Conservation (phyloP, 2,888 invertebrate genomes). For the Plagiodera versicolora region DNA sequence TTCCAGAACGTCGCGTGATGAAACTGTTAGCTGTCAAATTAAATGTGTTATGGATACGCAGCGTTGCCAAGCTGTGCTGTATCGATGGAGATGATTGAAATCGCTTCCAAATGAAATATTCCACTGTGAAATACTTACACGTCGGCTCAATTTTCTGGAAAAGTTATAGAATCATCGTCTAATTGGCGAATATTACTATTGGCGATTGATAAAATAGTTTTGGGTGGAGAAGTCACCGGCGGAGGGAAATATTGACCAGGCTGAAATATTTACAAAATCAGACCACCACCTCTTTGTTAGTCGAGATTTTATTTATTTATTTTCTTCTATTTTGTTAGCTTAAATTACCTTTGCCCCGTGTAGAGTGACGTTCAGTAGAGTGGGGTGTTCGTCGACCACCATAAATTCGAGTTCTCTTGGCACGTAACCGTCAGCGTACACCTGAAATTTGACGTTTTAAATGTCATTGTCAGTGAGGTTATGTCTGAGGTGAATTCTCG, state of each 20-base stretch:
- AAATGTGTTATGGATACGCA: no score
- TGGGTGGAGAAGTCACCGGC: slow-evolving; percentile 51
- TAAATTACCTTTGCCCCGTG: slow-evolving; percentile 74
- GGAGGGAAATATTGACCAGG: slow-evolving; percentile 49
- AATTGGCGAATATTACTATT: slow-evolving; percentile 33
- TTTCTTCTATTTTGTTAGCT: no score
- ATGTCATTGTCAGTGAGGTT: no score
- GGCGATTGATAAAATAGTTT: slow-evolving; percentile 45
- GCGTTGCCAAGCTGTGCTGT: background rate
- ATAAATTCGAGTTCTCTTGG: slow-evolving; percentile 85
- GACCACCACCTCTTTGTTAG: slow-evolving; percentile 14
- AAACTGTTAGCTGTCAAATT: no score
- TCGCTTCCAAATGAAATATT: no score
- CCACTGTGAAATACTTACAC: slow-evolving; percentile 22
- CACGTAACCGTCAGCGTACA: slow-evolving; percentile 80
- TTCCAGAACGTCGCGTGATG: no score
- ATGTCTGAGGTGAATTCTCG: no score
- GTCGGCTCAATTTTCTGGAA: slow-evolving; percentile 46
- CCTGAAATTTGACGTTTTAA: no score
- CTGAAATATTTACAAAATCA: slow-evolving; percentile 46
- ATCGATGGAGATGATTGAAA: background rate
- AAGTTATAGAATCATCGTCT: slow-evolving; percentile 41
- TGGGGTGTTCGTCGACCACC: slow-evolving; percentile 84
- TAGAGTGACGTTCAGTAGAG: slow-evolving; percentile 80
- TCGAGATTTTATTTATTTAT: background rate